phyloP scores from a whole-genome alignment of 2,113 vertebrate genomes.

The Lanius ludovicianus region DNA sequence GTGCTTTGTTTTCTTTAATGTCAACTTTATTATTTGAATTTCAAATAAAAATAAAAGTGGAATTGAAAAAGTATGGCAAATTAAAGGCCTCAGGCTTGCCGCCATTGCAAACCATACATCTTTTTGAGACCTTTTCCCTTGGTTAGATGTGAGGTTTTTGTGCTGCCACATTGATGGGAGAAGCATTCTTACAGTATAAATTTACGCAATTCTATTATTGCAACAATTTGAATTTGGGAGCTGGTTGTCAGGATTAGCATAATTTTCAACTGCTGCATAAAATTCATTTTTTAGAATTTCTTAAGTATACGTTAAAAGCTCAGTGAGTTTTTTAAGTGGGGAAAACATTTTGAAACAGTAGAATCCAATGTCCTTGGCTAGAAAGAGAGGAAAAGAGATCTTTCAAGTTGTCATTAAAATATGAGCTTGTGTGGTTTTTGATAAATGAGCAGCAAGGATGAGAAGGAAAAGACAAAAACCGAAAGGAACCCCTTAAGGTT shows the following conservation, averaged over 20 bases:
- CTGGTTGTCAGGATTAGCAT: not conserved
- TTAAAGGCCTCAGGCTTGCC: not conserved
- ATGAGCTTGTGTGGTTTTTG: not conserved
- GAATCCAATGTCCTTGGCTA: not conserved
- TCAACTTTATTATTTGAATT: not conserved
- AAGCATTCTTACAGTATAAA: not conserved
- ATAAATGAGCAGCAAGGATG: not conserved
- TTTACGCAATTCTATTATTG: not conserved
- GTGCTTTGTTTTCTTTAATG: not conserved
- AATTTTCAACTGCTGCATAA: not conserved
- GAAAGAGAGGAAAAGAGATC: not conserved
- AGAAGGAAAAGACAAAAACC: not conserved
- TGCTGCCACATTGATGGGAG: not conserved
- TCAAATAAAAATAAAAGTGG: not conserved
- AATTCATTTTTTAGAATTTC: not conserved
- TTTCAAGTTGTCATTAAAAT: slow-evolving; percentile 23
- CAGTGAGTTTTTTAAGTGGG: not conserved
- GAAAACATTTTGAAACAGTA: not conserved
- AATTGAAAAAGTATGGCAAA: not conserved
- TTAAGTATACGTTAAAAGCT: not conserved
- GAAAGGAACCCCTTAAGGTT: not conserved
- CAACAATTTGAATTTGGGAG: not conserved
- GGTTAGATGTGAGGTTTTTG: not conserved
- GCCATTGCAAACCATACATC: not conserved
- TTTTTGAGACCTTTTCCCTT: not conserved